Base-by-base conservation (phyloP, 2,888 invertebrate species). In the Drosophila limbata region DNA sequence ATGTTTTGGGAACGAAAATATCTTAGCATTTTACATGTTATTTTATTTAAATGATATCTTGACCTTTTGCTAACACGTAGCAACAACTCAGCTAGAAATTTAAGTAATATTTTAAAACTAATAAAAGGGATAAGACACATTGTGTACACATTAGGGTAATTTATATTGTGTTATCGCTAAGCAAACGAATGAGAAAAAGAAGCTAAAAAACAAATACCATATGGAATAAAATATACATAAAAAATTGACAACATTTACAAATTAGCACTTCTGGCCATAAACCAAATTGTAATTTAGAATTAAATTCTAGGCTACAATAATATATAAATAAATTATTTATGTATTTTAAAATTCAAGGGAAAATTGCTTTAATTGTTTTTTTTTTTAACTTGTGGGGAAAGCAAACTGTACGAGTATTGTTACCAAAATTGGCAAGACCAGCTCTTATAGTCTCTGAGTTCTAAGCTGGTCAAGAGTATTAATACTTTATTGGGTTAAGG, bases 171-270 rank as follows among this genome's bases (percentile, higher is more conserved):
- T 39, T 45, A 60, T 64, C 55, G 19, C 39, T 4, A 17, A 17
- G 11, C 15, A 9, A 45, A 40, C 42, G 25, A 28, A 42, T 13
- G 47, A 19, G 15, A 39, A 50, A 45, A 42, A 15, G 19, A 11
- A 40, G 40, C 40, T n/a, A n/a, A 15, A 35, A 61, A 57, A 59
- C 48, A 13, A 15, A 8, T 33, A 42, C 17, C 37, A 57, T 37
- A 21, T 47, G 37, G 21, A 37, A 45, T 52, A 17, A n/a, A 19
- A 55, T 19, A 15, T n/a, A 52, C 40, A 33, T 28, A 44, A 25
- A 47, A 56, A 42, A 40, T 45, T 35, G 47, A 55, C n/a, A 52
- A 63, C 57, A 68, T 39, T 51, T 28, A 47, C 33, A 73, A 45
- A 17, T 60, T 17, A 40, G 50, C 57, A 39, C 55, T 33, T 11